A percentile compares a stretch with the other conserved stretches of the same genome.
Conservation (phyloP, 2,113 vertebrate genomes). For the Ciconia boyciana region DNA sequence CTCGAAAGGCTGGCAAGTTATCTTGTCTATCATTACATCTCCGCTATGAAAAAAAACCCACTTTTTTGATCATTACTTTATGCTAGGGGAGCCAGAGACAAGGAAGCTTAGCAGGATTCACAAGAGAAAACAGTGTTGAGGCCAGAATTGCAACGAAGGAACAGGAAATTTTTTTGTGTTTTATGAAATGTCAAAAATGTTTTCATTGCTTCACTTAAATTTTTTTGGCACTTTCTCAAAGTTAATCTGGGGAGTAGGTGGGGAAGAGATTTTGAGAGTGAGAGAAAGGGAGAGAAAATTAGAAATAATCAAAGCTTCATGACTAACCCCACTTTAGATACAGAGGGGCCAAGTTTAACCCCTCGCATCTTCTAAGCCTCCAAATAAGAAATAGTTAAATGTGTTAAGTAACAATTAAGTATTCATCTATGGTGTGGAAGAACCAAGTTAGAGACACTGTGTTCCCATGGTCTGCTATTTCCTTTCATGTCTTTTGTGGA, state of each 20-base stretch:
- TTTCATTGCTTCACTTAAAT: background rate
- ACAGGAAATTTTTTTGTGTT: background rate
- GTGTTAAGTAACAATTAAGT: background rate
- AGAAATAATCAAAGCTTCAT: background rate
- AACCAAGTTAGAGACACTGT: background rate
- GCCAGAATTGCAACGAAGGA: background rate
- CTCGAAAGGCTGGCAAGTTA: background rate
- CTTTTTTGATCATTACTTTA: background rate
- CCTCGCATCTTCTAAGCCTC: background rate
- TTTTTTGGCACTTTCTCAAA: background rate
- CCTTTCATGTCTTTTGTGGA: background rate
- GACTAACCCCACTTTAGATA: background rate
- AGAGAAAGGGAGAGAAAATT: background rate
- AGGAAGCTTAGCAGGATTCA: background rate
- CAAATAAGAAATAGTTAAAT: background rate
- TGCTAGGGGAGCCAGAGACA: background rate
- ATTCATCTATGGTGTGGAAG: background rate
- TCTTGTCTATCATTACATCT: background rate
- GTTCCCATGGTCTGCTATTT: background rate
- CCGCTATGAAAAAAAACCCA: background rate
- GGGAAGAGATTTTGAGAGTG: background rate
- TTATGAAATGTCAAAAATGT: background rate
- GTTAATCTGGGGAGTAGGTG: background rate
- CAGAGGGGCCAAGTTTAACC: background rate
- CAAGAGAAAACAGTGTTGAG: background rate